These are phyloP conservation scores for Ischnus inquisitorius DNA, from an alignment of 2,888 invertebrate species.

Conservation along the genomic window DNA sequence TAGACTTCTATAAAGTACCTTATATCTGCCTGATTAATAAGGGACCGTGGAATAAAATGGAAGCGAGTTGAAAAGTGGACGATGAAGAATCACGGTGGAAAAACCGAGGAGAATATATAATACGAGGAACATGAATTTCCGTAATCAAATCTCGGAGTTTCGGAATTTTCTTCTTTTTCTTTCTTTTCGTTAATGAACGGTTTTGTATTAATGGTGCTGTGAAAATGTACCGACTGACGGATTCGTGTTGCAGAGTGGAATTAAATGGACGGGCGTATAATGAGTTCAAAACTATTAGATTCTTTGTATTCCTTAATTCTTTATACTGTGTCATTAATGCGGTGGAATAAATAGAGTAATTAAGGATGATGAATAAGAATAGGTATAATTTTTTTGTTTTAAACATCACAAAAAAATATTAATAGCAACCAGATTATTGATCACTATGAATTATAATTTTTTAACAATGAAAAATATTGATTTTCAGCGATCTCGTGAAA, in stretches of 20 bases:
- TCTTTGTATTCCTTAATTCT: no score
- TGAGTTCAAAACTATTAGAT: slow-evolving; percentile 9
- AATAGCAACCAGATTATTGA: no score
- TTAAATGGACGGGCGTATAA: not conserved
- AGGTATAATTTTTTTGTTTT: no score
- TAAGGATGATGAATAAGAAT: no score
- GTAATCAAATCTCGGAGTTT: slow-evolving; percentile 59
- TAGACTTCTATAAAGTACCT: slow-evolving; percentile 20
- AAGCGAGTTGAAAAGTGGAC: slow-evolving; percentile 58
- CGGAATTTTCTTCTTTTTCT: slow-evolving; percentile 29
- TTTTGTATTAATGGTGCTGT: slow-evolving; percentile 11
- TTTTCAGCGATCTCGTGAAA: no score
- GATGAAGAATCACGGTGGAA: slow-evolving; percentile 43
- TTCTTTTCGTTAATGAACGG: slow-evolving; percentile 36
- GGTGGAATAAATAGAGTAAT: no score
- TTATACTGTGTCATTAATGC: no score
- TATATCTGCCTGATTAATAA: slow-evolving; percentile 62
- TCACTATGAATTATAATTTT: no score
- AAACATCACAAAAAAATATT: no score
- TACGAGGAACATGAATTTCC: slow-evolving; percentile 23
- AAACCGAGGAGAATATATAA: slow-evolving; percentile 42
- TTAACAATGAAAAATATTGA: no score
- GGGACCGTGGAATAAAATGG: slow-evolving; percentile 46
- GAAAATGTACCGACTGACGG: slow-evolving; percentile 19
- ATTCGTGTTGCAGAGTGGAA: slow-evolving; percentile 1